Evolutionary conservation across 2,113 vertebrate genomes (phyloP), one percentile per base, ranked within the genome.

Genomic region (Coregonus clupeaformis): DNA sequence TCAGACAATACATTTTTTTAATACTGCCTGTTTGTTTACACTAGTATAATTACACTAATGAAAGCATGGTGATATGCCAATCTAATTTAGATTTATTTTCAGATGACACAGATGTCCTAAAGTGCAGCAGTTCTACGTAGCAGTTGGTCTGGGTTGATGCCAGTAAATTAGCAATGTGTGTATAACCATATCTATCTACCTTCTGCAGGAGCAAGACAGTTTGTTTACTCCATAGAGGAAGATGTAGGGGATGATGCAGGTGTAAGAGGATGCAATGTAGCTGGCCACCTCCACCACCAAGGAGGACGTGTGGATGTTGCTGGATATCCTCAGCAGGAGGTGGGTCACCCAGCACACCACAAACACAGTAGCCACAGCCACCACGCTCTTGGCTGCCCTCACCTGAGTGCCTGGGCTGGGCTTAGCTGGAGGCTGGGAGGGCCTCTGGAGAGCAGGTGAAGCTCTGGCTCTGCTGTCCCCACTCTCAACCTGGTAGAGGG

Each of bases 311-410:
- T 84, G 82, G 76, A 93, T 71, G 69, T 47, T 91, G 82, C 77
- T 91, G 78, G 81, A 85, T 83, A 93, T 91, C 76, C 85, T 88
- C 57, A 93, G 77, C 0, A 91, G 13, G 60, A 93, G 70, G 75
- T 94, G 93, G 72, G 85, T 91, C 78, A 91, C 30, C 93, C 92
- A 94, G 84, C 91, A 93, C 63, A 92, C 77, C 68, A 93, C 78
- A 72, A 93, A 93, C 70, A 93, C 85, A 0, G 74, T 86, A 45
- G 91, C 89, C 4, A 93, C 93, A 2, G 89, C 91, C 77, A 93
- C 87, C 80, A 93, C 92, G 1, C 91, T 92, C 78, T 92, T 93
- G n/a, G 92, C 93, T 0, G 92, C 93, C 52, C 92, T 87, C 73
- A 91, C 77, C 83, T 91, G 90, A 72, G 64, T 75, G 55, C 71